phyloP scores from a whole-genome alignment of 2,797 vertebrate genomes.

The Sardinella longiceps region DNA sequence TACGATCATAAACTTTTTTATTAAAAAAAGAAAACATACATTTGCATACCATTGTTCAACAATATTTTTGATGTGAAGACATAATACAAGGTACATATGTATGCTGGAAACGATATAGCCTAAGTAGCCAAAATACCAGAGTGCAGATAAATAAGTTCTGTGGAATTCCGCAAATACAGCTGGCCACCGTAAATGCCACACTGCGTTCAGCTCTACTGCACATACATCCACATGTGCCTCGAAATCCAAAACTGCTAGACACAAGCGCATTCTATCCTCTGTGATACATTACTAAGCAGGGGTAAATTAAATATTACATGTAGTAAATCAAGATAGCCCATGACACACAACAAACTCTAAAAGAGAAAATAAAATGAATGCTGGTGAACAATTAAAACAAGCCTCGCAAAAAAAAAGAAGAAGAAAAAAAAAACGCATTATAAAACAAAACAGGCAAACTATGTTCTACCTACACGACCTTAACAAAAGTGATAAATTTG shows the following conservation, averaged over 20 bases:
- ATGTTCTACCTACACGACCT: slow-evolving; percentile 26
- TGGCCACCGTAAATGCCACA: slow-evolving; percentile 4
- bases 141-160: slow-evolving; percentile 14
- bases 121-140: slow-evolving; percentile 26
- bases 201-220: not conserved
- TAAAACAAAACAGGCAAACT: not conserved
- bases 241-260: not conserved
- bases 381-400: slow-evolving; percentile 28
- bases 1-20: slow-evolving; percentile 75
- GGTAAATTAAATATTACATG: slow-evolving; percentile 5
- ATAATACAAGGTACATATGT: slow-evolving; percentile 80
- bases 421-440: not conserved
- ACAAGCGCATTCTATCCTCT: not conserved
- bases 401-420: slow-evolving; percentile 15
- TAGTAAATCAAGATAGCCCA: not conserved
- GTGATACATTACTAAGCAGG: slow-evolving; percentile 11
- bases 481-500: slow-evolving; percentile 52
- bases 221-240: not conserved
- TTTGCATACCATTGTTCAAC: slow-evolving; percentile 77
- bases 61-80: slow-evolving; percentile 78
- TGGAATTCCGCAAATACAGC: slow-evolving; percentile 4
- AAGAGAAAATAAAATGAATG: slow-evolving; percentile 15
- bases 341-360: slow-evolving; percentile 24
- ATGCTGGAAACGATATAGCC: slow-evolving; percentile 64
- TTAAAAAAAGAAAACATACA: slow-evolving; percentile 84